Evolutionary conservation across 92 coral and sea anemone genomes (phyloP), one percentile per base, ranked within the genome.

Genomic region (Actinernus sp.): DNA sequence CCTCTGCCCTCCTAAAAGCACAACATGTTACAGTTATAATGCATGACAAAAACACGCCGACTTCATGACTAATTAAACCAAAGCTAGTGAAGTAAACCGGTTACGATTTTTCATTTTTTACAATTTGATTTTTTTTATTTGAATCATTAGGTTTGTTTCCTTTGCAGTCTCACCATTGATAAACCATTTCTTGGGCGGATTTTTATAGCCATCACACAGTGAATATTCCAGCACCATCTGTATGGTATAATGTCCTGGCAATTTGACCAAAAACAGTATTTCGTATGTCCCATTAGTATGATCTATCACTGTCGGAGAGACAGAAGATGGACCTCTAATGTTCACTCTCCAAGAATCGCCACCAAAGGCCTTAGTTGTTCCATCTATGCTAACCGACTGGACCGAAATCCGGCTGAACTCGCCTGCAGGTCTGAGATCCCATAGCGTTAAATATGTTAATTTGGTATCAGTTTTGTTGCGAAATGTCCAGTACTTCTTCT

Each of bases 301-400:
- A 72, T 90, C 96, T 52, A 90, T 69, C 2, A 90, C 96, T 12
- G 88, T 65, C 13, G 96, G 92, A 32, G 81, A 74, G 59, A 85
- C 59, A n/a, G 74, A 69, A 1, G 92, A 72, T 4, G 90, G 80
- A 20, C 90, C 90, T 48, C 85, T 73, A 16, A 84, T 63, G 56
- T 84, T 81, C 14, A 84, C 85, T 48, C 90, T 81, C 90, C 90
- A 84, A n/a, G 90, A 76, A 62, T 84, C 90, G 5, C 90, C 90
- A 3, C 90, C 90, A 16, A 69, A 60, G 4, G 1, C 39, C 66
- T 84, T 84, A 40, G 63, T 61, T 14, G 28, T n/a, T 10, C 75
- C 80, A 28, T 77, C 81, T 12, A 26, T 11, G 0, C 68, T 47
- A 10, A 68, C 85, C 22, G 74, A 58, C 54, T 84, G 90, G 14